phyloP scores from a whole-genome alignment of 2,797 vertebrate species.

The Protosalanx chinensis region DNA sequence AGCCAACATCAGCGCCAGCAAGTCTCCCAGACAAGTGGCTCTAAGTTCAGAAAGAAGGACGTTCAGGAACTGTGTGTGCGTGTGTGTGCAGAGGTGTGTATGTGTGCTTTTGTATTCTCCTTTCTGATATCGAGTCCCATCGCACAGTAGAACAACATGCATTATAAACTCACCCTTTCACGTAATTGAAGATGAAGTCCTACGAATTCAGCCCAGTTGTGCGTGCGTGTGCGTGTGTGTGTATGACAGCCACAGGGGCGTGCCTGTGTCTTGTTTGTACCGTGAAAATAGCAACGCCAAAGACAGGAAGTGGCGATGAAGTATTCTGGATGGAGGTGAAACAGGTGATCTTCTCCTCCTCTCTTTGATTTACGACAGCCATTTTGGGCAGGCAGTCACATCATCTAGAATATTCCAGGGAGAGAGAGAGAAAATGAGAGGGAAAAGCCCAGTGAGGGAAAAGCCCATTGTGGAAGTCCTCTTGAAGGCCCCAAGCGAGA shows the following conservation, averaged over 20 bases:
- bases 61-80: slow-evolving; percentile 31
- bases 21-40: slow-evolving; percentile 44
- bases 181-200: not conserved
- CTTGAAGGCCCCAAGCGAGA: not conserved
- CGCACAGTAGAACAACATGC: not conserved
- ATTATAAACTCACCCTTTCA: not conserved
- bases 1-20: slow-evolving; percentile 59
- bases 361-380: slow-evolving; percentile 41
- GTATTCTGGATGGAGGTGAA: slow-evolving; percentile 50
- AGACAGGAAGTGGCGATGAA: slow-evolving; percentile 53
- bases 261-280: slow-evolving; percentile 52
- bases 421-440: not conserved
- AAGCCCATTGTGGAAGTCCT: slow-evolving; percentile 17
- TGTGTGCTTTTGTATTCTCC: not conserved
- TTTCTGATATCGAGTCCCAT: not conserved
- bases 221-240: not conserved
- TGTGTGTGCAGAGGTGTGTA: slow-evolving; percentile 6
- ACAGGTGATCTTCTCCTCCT: slow-evolving; percentile 51
- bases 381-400: slow-evolving; percentile 24
- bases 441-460: not conserved
- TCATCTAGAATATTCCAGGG: not conserved
- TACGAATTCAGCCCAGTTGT: not conserved
- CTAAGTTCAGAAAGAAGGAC: slow-evolving; percentile 41
- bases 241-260: not conserved
- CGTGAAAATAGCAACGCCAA: slow-evolving; percentile 49